Base-by-base conservation (phyloP, 1,140 invertebrate genomes). In the Cryptotermes secundus region DNA sequence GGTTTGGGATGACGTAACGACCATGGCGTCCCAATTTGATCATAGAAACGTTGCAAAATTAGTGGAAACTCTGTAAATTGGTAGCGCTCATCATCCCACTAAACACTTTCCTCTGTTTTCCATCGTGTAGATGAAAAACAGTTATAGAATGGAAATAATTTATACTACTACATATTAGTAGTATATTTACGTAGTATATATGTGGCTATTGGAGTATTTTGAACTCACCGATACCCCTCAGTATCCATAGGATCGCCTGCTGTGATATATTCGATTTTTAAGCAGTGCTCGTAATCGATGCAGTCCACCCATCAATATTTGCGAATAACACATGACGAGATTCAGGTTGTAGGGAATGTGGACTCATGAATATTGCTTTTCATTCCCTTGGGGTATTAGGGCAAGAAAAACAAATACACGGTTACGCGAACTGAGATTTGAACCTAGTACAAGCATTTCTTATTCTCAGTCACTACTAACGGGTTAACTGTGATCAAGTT, bases 131-230 rank as follows among this genome's bases (percentile, higher is more conserved):
- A 24, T 72, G 59, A 14, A 72, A 59, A 72, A 72, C 59, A 72
- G 59, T 72, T 72, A 31, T n/a, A 72, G 59, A 72, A 72, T 72
- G 59, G 26, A 31, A 72, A 72, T 72, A n/a, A 72, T 72, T 72
- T 72, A 26, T 72, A 72, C 59, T 16, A n/a, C 26, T 22, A 59
- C 16, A 59, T 59, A 59, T 59, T 59, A 22, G n/a, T n/a, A n/a
- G 53, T 59, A 31, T 31, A 31, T 72, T 72, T n/a, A 72, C n/a
- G 59, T 16, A 14, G 9, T 31, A 59, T 59, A 59, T 22, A 59
- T 59, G 12, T 59, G 53, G 59, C 9, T 31, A n/a, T 72, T 72
- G 26, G 53, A n/a, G 14, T 10, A 31, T n/a, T 31, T 72, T 72
- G 9, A 31, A n/a, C 10, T 9, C n/a, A 72, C 26, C 59, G 1